Evolutionary conservation across 92 coral and sea anemone genomes (phyloP).

Genomic region (Porites divaricata): DNA sequence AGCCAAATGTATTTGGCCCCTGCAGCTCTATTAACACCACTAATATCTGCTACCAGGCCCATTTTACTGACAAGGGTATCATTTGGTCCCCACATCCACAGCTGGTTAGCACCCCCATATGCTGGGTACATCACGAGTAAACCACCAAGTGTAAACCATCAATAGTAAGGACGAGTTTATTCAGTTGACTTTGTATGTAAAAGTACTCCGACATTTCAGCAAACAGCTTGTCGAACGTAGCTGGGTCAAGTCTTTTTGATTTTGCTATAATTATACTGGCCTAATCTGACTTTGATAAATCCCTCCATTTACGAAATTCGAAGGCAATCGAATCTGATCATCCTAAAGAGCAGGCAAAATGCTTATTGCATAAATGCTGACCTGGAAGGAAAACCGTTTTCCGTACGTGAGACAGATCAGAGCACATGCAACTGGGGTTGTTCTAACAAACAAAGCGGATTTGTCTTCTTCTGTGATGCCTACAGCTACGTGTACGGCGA

Average conservation of each 20-base stretch:
- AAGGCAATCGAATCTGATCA: neutral
- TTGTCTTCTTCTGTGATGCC: neutral
- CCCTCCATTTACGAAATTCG: neutral
- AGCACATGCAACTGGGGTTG: neutral
- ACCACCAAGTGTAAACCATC: neutral
- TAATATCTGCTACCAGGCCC: conserved; percentile 40
- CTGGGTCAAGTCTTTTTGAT: neutral
- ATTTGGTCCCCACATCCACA: conserved; percentile 14
- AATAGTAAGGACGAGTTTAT: neutral
- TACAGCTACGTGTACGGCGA: neutral
- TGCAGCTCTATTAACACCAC: too few species aligned
- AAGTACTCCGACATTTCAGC: neutral
- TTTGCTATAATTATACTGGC: too few species aligned
- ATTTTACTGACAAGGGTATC: conserved; percentile 26
- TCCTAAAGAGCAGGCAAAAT: neutral
- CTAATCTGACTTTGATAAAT: neutral
- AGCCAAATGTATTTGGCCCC: too few species aligned
- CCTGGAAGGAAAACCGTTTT: neutral
- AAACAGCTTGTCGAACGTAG: neutral
- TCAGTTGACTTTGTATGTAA: neutral
- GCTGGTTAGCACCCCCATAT: neutral
- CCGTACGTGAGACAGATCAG: neutral
- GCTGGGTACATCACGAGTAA: neutral
- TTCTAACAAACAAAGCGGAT: neutral
- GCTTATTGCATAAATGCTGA: neutral